A percentile compares a stretch with the other conserved stretches of the same genome.
Conservation (phyloP, 2,888 invertebrate species). For the Tipula unca region DNA sequence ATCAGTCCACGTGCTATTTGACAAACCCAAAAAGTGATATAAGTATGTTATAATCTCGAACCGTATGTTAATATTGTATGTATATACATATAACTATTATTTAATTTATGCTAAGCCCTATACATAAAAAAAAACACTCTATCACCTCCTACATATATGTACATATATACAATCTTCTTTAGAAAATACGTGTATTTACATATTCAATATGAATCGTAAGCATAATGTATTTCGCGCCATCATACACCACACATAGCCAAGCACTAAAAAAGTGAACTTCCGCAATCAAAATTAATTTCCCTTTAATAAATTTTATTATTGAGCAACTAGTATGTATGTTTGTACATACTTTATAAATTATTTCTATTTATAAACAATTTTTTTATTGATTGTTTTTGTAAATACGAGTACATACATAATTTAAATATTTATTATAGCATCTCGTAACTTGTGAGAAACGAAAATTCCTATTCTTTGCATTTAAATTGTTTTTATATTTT, state of each 20-base stretch:
- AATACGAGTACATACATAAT: no score
- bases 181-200: not conserved
- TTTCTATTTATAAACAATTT: not conserved
- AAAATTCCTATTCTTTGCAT: not conserved
- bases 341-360: not conserved
- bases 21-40: not conserved
- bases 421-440: not conserved
- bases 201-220: not conserved
- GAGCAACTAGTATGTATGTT: not conserved
- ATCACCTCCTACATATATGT: not conserved
- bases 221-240: not conserved
- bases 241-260: not conserved
- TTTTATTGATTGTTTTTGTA: not conserved
- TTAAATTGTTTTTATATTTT: not conserved
- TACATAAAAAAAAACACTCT: not conserved
- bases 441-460: not conserved
- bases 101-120: not conserved
- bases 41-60: not conserved
- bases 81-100: not conserved
- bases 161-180: not conserved
- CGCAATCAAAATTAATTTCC: not conserved
- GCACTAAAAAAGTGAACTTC: not conserved
- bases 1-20: not conserved
- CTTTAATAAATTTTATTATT: not conserved
- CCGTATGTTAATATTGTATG: not conserved